These are phyloP conservation scores for Loriculus beryllinus DNA, from an alignment of 2,797 vertebrate species.

Conservation along the genomic window DNA sequence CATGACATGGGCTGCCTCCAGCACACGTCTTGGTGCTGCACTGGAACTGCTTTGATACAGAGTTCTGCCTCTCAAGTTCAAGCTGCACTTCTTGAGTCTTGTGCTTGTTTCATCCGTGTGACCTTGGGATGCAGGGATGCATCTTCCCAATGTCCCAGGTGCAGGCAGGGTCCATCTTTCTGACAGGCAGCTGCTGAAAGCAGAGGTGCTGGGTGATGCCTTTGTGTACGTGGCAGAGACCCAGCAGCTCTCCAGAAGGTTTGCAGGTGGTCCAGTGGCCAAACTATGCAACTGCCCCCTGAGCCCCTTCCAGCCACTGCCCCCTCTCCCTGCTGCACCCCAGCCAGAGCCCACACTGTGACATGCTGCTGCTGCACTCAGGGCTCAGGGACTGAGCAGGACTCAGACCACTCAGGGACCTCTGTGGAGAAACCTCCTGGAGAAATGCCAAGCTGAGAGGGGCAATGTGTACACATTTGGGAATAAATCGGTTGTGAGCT, in stretches of 20 bases:
- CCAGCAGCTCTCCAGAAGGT: not conserved
- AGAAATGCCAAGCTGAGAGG: not conserved
- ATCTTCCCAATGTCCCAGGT: rapidly evolving
- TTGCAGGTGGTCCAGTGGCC: not conserved
- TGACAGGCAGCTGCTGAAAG: not conserved
- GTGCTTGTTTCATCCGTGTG: not conserved
- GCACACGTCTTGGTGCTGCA: rapidly evolving
- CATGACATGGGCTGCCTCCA: rapidly evolving
- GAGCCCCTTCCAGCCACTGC: not conserved
- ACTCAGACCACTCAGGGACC: not conserved
- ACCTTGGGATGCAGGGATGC: rapidly evolving
- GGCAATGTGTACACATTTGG: not conserved
- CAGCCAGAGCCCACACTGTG: not conserved
- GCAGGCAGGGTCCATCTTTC: not conserved
- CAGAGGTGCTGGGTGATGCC: not conserved
- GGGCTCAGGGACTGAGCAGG: not conserved
- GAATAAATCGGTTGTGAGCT: not conserved
- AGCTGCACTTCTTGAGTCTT: not conserved
- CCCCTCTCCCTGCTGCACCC: not conserved
- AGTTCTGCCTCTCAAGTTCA: not conserved
- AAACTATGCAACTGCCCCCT: too few species aligned
- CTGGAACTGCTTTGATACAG: rapidly evolving
- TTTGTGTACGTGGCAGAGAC: not conserved
- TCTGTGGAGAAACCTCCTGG: not conserved
- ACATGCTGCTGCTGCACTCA: not conserved